A percentile compares a stretch with the other conserved stretches of the same genome.
These are phyloP conservation scores for Myrmecobius fasciatus DNA, from an alignment of 2,113 vertebrate genomes.

Conservation along the genomic window DNA sequence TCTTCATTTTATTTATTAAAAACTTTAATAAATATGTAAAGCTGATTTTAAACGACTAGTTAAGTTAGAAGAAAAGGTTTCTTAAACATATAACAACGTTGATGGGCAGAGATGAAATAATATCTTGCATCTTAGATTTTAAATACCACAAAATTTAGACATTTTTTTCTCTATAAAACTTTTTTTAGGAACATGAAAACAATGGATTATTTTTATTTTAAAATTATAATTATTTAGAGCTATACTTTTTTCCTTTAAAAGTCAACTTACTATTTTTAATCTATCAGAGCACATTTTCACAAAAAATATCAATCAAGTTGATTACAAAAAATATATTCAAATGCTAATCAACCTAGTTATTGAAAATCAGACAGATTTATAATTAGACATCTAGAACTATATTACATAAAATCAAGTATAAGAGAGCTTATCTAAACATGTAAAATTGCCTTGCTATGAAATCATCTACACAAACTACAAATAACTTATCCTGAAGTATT, in stretches of 20 bases:
- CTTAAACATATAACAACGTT: not conserved
- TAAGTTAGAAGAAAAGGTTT: not conserved
- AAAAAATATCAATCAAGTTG: not conserved
- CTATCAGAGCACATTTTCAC: not conserved
- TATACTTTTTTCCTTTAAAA: not conserved
- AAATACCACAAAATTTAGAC: not conserved
- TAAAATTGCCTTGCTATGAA: constrained; percentile 3
- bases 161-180: not conserved
- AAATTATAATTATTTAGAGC: not conserved
- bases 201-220: not conserved
- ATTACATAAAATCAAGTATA: constrained; percentile 17
- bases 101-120: not conserved
- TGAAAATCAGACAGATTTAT: not conserved
- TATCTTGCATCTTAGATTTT: not conserved
- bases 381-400: not conserved
- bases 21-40: not conserved
- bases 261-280: not conserved
- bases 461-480: constrained; percentile 12
- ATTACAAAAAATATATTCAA: not conserved
- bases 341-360: not conserved
- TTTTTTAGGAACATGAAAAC: not conserved
- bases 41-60: not conserved
- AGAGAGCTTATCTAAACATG: not conserved
- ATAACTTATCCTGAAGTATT: constrained; percentile 31
- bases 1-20: not conserved